phyloP scores from a whole-genome alignment of 2,113 vertebrate species.

The Catharus fuscescens region DNA sequence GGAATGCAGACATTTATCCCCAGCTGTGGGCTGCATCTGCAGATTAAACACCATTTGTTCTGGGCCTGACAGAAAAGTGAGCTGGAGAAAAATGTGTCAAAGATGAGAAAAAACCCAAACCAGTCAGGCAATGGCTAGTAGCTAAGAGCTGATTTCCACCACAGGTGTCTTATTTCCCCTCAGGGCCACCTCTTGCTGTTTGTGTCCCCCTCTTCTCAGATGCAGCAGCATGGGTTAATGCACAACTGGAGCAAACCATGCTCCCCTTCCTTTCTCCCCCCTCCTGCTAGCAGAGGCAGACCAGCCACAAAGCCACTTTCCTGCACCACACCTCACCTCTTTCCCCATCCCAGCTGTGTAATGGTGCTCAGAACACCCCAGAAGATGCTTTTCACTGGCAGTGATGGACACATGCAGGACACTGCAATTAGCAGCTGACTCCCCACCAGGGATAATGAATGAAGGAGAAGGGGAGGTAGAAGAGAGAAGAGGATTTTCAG shows the following conservation, averaged over 20 bases:
- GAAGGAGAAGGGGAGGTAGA: background rate
- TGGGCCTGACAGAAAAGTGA: background rate
- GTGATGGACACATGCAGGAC: background rate
- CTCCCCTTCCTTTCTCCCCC: background rate
- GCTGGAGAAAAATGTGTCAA: conserved; percentile 4
- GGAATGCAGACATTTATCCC: conserved; percentile 22
- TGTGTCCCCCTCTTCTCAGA: background rate
- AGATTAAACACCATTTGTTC: conserved; percentile 30
- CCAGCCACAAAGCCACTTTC: background rate
- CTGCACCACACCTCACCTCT: background rate
- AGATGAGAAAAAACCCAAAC: background rate
- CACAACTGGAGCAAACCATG: background rate
- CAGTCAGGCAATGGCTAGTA: background rate
- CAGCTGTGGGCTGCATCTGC: conserved; percentile 3
- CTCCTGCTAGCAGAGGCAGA: background rate
- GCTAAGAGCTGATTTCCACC: background rate
- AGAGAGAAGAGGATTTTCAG: background rate
- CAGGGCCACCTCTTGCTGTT: background rate
- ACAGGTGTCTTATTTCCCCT: conserved; percentile 29
- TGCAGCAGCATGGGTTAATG: background rate
- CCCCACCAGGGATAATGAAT: accelerated
- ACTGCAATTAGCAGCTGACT: background rate
- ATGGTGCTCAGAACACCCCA: background rate
- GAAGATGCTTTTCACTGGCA: background rate
- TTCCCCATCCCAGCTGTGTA: background rate